Evolutionary conservation across 2,797 vertebrate genomes (phyloP).

Genomic region (Meriones psammophilus): DNA sequence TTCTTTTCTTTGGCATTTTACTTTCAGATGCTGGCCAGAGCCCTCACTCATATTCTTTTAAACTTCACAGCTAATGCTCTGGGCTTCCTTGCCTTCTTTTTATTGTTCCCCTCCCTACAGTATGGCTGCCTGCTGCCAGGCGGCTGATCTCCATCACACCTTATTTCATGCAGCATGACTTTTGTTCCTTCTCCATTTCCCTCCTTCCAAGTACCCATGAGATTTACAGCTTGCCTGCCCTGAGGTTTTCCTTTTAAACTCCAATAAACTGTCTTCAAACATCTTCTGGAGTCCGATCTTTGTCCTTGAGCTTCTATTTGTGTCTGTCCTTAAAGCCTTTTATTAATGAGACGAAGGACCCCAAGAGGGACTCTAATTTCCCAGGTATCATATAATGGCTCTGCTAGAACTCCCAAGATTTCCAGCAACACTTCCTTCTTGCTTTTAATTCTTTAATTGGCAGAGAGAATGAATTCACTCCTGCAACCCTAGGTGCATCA

Average conservation of each 20-base stretch:
- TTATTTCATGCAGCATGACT: not conserved
- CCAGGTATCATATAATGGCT: not conserved
- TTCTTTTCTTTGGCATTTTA: not conserved
- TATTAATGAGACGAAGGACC: not conserved
- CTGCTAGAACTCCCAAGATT: not conserved
- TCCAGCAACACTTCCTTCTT: not conserved
- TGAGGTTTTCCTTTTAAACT: not conserved
- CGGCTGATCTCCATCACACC: not conserved
- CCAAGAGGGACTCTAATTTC: not conserved
- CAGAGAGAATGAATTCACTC: not conserved
- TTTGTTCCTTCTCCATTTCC: not conserved
- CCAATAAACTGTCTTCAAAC: not conserved
- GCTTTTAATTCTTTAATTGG: not conserved
- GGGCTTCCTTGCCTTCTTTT: too few relatives aligned
- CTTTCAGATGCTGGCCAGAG: not conserved
- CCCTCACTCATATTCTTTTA: not conserved
- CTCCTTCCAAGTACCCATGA: not conserved
- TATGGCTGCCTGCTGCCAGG: not conserved
- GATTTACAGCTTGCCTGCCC: not conserved
- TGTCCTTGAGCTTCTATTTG: not conserved
- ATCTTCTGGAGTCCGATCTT: not conserved
- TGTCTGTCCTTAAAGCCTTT: not conserved
- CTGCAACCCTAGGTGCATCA: not conserved
- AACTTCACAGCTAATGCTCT: not conserved
- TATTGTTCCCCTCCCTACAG: not conserved